Conservation (phyloP, 2,888 invertebrate species). For the Dasypolia templi region DNA sequence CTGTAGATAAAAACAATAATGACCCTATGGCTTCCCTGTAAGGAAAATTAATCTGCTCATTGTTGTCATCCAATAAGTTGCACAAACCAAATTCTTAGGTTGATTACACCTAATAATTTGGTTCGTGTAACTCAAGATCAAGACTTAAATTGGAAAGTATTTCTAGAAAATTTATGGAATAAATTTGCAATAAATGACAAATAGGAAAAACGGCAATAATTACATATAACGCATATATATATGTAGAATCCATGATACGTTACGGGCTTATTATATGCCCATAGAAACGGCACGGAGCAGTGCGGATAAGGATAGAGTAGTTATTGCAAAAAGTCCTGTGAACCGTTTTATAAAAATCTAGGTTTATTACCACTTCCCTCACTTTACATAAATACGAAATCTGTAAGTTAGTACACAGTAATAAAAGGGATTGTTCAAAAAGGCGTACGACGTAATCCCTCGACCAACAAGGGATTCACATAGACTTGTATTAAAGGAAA, state of each 20-base stretch:
- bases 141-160: too few relatives aligned
- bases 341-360: background rate
- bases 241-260: background rate
- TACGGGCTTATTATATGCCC: background rate
- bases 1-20: too few relatives aligned
- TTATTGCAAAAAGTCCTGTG: background rate
- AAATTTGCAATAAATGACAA: background rate
- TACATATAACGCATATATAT: too few relatives aligned
- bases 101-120: too few relatives aligned
- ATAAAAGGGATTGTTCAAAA: background rate
- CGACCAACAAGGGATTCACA: background rate
- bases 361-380: background rate
- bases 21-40: too few relatives aligned
- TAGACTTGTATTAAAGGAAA: background rate
- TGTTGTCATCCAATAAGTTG: too few relatives aligned
- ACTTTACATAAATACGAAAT: background rate
- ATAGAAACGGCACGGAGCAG: too few relatives aligned
- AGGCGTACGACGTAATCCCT: background rate
- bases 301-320: background rate
- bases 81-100: too few relatives aligned
- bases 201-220: constrained; percentile 3
- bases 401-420: background rate
- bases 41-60: too few relatives aligned
- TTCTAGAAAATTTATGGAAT: background rate
- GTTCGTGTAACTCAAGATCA: too few relatives aligned